These are phyloP conservation scores for Lasioglossum pauxillum DNA, from an alignment of 2,888 invertebrate species.

Conservation along the genomic window DNA sequence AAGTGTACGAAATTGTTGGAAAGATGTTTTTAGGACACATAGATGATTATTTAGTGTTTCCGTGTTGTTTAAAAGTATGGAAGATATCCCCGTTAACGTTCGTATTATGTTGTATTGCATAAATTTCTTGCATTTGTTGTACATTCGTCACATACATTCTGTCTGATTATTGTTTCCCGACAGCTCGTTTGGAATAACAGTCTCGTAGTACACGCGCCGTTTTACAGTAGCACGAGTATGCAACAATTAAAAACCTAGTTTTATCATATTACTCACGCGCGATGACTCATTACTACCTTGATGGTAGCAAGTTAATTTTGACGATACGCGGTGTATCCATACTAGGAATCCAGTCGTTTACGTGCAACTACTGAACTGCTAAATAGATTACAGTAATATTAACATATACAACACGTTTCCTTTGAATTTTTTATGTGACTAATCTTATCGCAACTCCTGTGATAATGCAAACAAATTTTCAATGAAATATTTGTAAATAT, in stretches of 20 bases:
- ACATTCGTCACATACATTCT: not conserved
- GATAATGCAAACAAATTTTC: not conserved
- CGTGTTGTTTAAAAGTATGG: not conserved
- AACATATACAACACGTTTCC: not conserved
- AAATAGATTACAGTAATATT: not conserved
- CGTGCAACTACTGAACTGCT: constrained; percentile 3
- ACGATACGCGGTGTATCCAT: constrained; percentile 43
- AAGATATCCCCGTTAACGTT: not conserved
- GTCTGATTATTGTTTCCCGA: constrained; percentile 10
- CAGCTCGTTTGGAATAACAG: not conserved
- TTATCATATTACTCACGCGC: constrained; percentile 63
- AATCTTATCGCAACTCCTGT: not conserved
- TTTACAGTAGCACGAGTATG: constrained; percentile 36
- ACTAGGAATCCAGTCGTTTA: constrained; percentile 26
- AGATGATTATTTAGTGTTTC: not conserved
- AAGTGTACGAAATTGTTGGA: too few species aligned
- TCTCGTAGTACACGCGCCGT: not conserved
- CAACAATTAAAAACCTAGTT: constrained; percentile 63
- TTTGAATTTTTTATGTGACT: not conserved
- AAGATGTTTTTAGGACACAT: not conserved
- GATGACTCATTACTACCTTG: constrained; percentile 59
- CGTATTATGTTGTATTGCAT: not conserved
- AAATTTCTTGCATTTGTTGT: not conserved
- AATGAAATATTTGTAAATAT: not conserved
- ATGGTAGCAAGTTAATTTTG: constrained; percentile 60